Evolutionary conservation across 2,113 vertebrate genomes (phyloP).

Genomic region (Semicossyphus pulcher): DNA sequence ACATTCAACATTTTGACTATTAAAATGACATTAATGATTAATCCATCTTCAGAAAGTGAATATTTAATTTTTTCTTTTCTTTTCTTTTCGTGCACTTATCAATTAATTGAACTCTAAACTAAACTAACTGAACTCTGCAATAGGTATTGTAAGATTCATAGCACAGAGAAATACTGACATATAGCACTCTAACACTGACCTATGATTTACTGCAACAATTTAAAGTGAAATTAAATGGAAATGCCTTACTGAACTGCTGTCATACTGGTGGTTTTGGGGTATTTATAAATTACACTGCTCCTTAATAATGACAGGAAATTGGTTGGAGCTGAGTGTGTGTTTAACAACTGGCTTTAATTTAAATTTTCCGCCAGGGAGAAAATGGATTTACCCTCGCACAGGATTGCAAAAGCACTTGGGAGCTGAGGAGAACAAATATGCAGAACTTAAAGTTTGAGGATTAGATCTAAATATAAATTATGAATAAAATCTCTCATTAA

Average conservation of each 20-base stretch:
- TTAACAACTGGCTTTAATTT: slow-evolving; percentile 50
- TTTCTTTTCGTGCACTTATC: no score
- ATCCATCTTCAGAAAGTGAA: no score
- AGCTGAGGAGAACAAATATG: slow-evolving; percentile 55
- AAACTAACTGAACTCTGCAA: background rate
- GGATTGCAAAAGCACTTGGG: slow-evolving; percentile 4
- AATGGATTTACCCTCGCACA: slow-evolving; percentile 8
- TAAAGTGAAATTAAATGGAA: slow-evolving; percentile 27
- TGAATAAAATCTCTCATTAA: slow-evolving; percentile 77
- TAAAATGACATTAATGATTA: no score
- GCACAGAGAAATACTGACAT: background rate
- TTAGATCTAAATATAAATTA: slow-evolving; percentile 73
- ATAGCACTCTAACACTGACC: background rate
- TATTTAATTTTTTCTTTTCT: no score
- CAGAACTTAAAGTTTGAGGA: slow-evolving; percentile 63
- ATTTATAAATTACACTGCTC: slow-evolving; percentile 36
- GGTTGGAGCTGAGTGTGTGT: slow-evolving; percentile 22
- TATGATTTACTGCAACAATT: slow-evolving; percentile 4
- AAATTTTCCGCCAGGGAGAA: slow-evolving; percentile 50
- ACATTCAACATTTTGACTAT: no score
- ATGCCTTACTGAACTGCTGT: slow-evolving; percentile 12
- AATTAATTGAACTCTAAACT: no score
- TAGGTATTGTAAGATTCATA: background rate
- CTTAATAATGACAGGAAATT: slow-evolving; percentile 56
- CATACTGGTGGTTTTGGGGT: slow-evolving; percentile 29